Percentiles rank a stretch among this genome's conserved stretches.
Evolutionary conservation across 2,888 invertebrate species (phyloP).

Genomic region (Hipparchia sbordonii): DNA sequence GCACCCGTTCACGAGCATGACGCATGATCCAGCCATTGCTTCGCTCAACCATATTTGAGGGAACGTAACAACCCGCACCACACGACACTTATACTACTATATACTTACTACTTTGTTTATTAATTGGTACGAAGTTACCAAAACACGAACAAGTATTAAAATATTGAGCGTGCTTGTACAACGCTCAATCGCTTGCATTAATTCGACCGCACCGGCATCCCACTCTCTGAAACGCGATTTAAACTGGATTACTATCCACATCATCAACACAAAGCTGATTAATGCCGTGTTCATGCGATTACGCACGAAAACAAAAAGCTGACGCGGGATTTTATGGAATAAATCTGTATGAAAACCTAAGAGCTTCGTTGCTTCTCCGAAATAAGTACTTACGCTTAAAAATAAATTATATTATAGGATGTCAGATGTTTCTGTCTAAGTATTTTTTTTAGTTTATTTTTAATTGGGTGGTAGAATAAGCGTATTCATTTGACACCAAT

Average conservation of each 20-base stretch:
- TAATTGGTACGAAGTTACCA: no score
- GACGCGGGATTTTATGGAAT: conserved; percentile 12
- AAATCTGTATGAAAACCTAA: conserved; percentile 19
- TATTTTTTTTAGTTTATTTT: no score
- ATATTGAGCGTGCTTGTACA: conserved; percentile 3
- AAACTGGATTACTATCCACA: conserved; percentile 41
- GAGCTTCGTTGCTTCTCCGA: conserved; percentile 1
- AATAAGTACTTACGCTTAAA: conserved; percentile 18
- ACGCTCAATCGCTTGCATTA: conserved; percentile 28
- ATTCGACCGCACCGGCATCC: conserved; percentile 24
- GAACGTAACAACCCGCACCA: no score
- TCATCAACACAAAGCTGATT: conserved; percentile 41
- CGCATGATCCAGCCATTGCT: no score
- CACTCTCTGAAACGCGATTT: conserved; percentile 36
- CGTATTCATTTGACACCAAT: no score
- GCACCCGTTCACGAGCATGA: no score
- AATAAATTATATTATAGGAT: background rate
- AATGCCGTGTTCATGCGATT: conserved; percentile 36
- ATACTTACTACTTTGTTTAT: no score
- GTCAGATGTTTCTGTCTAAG: no score
- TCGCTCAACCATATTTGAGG: no score
- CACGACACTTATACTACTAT: no score
- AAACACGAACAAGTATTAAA: background rate
- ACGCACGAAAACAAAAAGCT: conserved; percentile 31
- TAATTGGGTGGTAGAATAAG: no score